A percentile compares a stretch with the other conserved stretches of the same genome.
Evolutionary conservation across 2,113 vertebrate species (phyloP).

Genomic region (Oceanites oceanicus): DNA sequence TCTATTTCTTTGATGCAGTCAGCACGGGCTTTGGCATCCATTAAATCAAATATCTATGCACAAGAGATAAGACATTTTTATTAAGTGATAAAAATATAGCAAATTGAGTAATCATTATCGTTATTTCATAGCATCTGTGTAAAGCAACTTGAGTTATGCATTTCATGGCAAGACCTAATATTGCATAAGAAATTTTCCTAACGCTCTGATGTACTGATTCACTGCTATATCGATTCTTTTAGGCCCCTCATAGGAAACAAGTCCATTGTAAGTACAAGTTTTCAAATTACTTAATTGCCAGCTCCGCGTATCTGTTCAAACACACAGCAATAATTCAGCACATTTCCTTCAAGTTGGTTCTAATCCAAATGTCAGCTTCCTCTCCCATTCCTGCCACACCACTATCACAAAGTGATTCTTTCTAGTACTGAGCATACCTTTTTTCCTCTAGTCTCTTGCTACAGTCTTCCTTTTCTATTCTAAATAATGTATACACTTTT

Average conservation of each 20-base stretch:
- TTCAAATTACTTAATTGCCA: neutral
- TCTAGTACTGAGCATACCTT: neutral
- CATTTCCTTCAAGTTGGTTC: neutral
- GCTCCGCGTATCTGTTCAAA: neutral
- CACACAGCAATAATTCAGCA: neutral
- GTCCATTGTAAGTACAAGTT: neutral
- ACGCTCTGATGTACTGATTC: neutral
- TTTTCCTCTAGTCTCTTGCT: neutral
- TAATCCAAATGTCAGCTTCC: neutral
- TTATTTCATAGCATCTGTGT: neutral
- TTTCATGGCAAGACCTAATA: neutral
- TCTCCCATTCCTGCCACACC: neutral
- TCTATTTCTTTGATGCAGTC: constrained; percentile 99
- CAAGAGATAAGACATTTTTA: constrained; percentile 51
- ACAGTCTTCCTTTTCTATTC: neutral
- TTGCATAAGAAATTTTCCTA: neutral
- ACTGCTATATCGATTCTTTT: neutral
- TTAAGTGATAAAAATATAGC: neutral
- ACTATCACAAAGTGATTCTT: neutral
- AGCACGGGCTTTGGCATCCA: constrained; percentile 99
- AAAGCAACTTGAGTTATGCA: neutral
- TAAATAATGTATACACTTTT: neutral
- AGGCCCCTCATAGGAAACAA: neutral
- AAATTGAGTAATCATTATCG: neutral
- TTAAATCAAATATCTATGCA: constrained; percentile 98